Percentiles rank a stretch among this genome's conserved stretches.
phyloP scores from a whole-genome alignment of 2,113 vertebrate species.

The Tachycineta bicolor region DNA sequence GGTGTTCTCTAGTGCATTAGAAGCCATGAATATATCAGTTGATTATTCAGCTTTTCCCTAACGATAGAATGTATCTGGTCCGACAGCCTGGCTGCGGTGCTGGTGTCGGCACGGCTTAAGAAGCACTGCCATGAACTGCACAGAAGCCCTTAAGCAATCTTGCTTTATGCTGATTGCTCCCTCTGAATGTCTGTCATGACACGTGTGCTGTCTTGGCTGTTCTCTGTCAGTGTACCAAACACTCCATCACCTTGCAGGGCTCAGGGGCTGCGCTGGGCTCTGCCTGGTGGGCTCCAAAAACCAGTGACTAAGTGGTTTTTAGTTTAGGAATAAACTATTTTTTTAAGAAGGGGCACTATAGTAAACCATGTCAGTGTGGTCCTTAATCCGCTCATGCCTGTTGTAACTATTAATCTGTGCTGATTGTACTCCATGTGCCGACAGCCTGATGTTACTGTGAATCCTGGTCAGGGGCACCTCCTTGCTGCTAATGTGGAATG shows the following conservation, averaged over 20 bases:
- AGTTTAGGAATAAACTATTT: constrained; percentile 72
- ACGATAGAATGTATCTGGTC: constrained; percentile 63
- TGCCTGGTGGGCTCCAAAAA: constrained; percentile 13
- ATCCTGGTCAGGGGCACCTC: background rate
- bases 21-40: background rate
- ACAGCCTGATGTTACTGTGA: constrained; percentile 55
- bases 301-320: background rate
- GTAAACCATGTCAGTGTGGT: background rate
- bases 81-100: background rate
- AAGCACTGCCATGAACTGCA: constrained; percentile 53
- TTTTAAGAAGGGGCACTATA: constrained; percentile 25
- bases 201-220: background rate
- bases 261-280: constrained; percentile 10
- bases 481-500: constrained; percentile 38
- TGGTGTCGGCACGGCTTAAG: background rate
- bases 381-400: constrained; percentile 14
- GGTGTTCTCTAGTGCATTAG: background rate
- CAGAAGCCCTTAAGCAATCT: constrained; percentile 37
- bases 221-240: background rate
- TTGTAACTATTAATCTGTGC: background rate
- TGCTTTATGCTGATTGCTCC: constrained; percentile 7
- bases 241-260: background rate
- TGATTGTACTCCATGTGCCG: constrained; percentile 27
- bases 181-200: constrained; percentile 26
- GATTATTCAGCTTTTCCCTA: constrained; percentile 19